These are phyloP conservation scores for Ceryle rudis DNA, from an alignment of 2,797 vertebrate genomes.

Conservation along the genomic window DNA sequence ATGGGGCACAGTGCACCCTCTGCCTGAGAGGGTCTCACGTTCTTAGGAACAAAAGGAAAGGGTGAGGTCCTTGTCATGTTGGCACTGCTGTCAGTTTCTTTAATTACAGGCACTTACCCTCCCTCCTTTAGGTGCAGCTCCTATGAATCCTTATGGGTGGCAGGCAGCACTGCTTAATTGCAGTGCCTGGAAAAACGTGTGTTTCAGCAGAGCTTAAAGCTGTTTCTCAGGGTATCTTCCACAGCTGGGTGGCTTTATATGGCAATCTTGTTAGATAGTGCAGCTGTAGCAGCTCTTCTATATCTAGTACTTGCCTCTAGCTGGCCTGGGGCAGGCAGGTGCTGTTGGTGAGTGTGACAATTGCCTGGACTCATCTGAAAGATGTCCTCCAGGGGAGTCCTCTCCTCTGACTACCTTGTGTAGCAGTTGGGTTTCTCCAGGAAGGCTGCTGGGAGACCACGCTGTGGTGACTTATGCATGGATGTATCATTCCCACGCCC, in stretches of 20 bases:
- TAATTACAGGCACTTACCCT: background rate
- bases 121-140: background rate
- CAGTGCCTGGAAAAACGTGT: background rate
- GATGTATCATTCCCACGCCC: rapidly evolving
- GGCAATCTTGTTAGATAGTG: background rate
- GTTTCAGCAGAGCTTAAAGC: background rate
- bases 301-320: background rate
- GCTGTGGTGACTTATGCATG: rapidly evolving
- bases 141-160: background rate
- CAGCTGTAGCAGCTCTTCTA: background rate
- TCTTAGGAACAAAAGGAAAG: background rate
- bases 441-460: rapidly evolving
- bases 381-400: background rate
- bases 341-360: background rate
- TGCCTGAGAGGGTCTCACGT: background rate
- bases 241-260: background rate
- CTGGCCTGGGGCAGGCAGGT: background rate
- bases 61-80: background rate
- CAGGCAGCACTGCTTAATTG: background rate
- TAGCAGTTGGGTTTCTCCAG: background rate
- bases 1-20: rapidly evolving
- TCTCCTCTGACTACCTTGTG: background rate
- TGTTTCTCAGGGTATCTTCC: background rate
- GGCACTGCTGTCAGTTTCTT: background rate
- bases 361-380: background rate